Conservation (phyloP, 30 jellyfish, hydroid and myxozoan species). For the Aurelia coerulea region DNA sequence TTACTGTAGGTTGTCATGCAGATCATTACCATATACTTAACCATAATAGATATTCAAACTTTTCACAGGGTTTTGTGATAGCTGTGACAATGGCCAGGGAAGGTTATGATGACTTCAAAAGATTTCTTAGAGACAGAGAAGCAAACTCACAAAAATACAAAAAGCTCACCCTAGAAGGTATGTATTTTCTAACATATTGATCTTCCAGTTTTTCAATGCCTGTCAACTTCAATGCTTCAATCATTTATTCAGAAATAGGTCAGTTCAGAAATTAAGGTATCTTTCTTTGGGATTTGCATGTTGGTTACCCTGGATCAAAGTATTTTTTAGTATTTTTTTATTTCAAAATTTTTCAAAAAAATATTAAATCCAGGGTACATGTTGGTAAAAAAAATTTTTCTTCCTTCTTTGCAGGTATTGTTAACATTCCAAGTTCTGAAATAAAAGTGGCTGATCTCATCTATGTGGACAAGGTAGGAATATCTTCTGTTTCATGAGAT, state of each 20-base stretch:
- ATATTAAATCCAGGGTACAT: background rate
- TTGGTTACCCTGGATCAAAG: too few relatives aligned
- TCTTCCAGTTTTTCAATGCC: too few relatives aligned
- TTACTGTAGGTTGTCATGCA: too few relatives aligned
- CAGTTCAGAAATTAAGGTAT: background rate
- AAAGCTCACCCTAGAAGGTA: slow-evolving; percentile 77
- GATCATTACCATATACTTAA: too few relatives aligned
- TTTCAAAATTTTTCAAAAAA: too few relatives aligned
- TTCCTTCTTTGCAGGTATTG: slow-evolving; percentile 52
- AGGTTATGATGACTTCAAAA: slow-evolving; percentile 92
- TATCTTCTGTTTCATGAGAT: background rate
- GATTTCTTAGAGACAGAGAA: slow-evolving; percentile 93
- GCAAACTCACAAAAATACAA: slow-evolving; percentile 88
- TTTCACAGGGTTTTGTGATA: slow-evolving; percentile 90
- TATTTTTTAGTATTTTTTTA: too few relatives aligned
- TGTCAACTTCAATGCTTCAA: too few relatives aligned
- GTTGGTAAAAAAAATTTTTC: background rate
- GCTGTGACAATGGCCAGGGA: slow-evolving; percentile 94
- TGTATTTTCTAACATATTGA: too few relatives aligned
- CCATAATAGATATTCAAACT: background rate
- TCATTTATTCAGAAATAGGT: too few relatives aligned
- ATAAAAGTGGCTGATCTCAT: slow-evolving; percentile 84
- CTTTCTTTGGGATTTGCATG: background rate
- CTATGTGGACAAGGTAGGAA: slow-evolving; percentile 80
- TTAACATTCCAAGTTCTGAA: slow-evolving; percentile 88